Base-by-base conservation (phyloP, 2,113 vertebrate species). In the Cololabis saira region DNA sequence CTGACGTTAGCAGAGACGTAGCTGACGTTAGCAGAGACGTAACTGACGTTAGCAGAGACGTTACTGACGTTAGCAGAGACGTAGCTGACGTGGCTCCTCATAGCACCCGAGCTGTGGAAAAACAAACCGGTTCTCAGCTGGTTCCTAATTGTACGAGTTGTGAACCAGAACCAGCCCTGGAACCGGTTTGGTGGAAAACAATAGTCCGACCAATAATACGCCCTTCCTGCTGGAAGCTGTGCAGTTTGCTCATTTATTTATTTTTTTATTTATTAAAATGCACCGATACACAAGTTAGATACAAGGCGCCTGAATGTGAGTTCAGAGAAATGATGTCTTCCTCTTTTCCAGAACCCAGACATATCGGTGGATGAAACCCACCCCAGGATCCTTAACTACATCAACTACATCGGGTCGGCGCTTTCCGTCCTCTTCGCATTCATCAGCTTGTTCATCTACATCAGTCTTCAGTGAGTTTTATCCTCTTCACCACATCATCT, bases 341-440 rank as follows among this genome's bases (percentile, higher is more conserved):
- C 41, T 44, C n/a, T 78, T 1, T 58, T 53, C 2, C 74, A 91
- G 90, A 85, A 81, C 30, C 70, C 88, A 3, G 49, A 14, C 0
- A 4, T 82, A 18, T 63, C 67, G 18, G 45, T 84, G 63, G 74
- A 74, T 48, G 3, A 50, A 40, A 7, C 0, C 0, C 17, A 77
- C 0, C 66, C 50, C 0, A 10, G 10, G 14, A 63, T 30, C 14
- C 78, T 97, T 1, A 83, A 37, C 1, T 82, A 72, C 48, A 91
- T 96, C 68, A 92, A 93, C 43, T 94, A 92, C 0, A 15, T 82
- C 1, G 95, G 95, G 55, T 96, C 95, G 0, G 84, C 82, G 0
- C 54, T 94, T 47, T 94, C 95, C 13, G 45, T 91, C 43, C 1
- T 90, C 64, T 96, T 95, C 74, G 81, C 93, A 24, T 22, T 81